Percentiles rank a stretch among this genome's conserved stretches.
These are phyloP conservation scores for Rhizoglyphus robini DNA, from an alignment of 1,140 invertebrate genomes.

Conservation along the genomic window DNA sequence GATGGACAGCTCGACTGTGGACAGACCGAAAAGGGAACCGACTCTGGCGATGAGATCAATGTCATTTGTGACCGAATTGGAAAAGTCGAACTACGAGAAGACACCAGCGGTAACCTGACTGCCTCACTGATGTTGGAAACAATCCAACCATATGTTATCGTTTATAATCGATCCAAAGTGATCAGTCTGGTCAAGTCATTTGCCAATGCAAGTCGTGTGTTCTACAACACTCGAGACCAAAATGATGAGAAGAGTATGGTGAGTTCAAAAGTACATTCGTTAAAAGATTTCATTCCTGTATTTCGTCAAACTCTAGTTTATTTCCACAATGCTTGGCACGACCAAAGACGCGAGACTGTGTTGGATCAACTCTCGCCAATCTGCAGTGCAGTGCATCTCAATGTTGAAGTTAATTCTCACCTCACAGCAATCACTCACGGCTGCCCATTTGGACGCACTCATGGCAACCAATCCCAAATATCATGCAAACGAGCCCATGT, in stretches of 20 bases:
- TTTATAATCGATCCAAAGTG: not conserved
- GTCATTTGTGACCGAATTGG: not conserved
- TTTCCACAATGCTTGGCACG: not conserved
- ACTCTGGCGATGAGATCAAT: not conserved
- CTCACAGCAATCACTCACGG: not conserved
- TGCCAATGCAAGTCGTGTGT: not conserved
- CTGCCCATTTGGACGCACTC: too few relatives aligned
- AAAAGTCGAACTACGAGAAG: not conserved
- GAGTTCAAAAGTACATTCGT: too few relatives aligned
- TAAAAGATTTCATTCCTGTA: too few relatives aligned
- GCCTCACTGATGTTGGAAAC: not conserved
- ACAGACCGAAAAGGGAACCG: slow-evolving; percentile 31
- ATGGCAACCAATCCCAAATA: too few relatives aligned
- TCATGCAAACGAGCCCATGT: too few relatives aligned
- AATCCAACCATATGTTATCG: not conserved
- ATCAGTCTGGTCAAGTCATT: not conserved
- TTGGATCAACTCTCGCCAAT: not conserved
- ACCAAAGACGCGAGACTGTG: not conserved
- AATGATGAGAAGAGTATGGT: too few relatives aligned
- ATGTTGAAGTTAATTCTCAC: not conserved
- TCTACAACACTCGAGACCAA: not conserved
- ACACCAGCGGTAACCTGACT: not conserved
- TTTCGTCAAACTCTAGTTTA: too few relatives aligned
- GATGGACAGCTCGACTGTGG: slow-evolving; percentile 63
- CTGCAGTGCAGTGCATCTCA: not conserved